Conservation (phyloP, 2,113 vertebrate species). For the Lycaon pictus region DNA sequence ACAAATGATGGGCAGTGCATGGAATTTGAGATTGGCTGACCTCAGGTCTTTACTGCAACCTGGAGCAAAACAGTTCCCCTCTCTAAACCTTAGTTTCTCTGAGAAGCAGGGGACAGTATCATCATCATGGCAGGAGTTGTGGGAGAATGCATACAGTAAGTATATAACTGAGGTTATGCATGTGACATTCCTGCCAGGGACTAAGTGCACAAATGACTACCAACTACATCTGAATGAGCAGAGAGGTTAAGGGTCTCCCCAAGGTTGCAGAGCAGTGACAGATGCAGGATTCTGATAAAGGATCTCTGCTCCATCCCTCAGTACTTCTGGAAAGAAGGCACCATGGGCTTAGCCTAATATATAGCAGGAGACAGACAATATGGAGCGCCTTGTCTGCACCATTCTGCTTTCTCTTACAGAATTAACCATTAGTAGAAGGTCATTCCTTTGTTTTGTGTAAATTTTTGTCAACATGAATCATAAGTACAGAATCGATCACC, state of each 20-base stretch:
- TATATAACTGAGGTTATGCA: not conserved
- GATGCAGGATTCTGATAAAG: not conserved
- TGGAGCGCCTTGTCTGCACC: not conserved
- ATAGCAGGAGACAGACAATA: not conserved
- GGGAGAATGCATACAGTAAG: not conserved
- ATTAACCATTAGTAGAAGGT: not conserved
- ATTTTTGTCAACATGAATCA: slow-evolving; percentile 1
- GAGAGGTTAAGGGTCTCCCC: not conserved
- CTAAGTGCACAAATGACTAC: not conserved
- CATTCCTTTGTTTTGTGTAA: not conserved
- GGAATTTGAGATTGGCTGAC: not conserved
- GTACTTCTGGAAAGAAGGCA: not conserved
- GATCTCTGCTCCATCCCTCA: no score
- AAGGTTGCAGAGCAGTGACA: not conserved
- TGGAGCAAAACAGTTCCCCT: not conserved
- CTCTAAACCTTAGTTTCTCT: not conserved
- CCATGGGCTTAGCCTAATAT: not conserved
- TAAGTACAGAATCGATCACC: not conserved
- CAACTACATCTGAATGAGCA: not conserved
- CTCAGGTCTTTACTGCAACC: not conserved
- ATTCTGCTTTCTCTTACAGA: not conserved
- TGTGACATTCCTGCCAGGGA: not conserved
- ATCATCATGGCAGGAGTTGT: not conserved
- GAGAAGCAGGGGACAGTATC: not conserved
- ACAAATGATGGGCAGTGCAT: not conserved